These are phyloP conservation scores for Coregonus ussuriensis DNA, from an alignment of 2,797 vertebrate genomes.

Conservation along the genomic window DNA sequence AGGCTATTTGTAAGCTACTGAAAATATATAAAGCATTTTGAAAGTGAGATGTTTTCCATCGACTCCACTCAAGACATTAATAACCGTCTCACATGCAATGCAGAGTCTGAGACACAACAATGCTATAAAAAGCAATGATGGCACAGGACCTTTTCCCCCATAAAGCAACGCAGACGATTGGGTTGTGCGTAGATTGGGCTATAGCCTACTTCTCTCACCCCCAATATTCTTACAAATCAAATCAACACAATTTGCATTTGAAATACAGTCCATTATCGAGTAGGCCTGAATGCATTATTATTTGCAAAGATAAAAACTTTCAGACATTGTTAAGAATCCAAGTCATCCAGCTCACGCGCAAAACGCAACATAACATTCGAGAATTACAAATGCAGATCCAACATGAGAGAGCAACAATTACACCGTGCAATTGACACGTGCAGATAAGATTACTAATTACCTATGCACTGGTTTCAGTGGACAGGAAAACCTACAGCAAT, in stretches of 20 bases:
- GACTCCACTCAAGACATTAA: background rate
- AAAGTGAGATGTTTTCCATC: background rate
- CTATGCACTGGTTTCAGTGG: slow-evolving; percentile 37
- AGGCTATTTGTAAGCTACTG: background rate
- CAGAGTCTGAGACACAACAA: slow-evolving; percentile 41
- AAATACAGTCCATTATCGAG: slow-evolving; percentile 6
- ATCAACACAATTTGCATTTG: slow-evolving; percentile 27
- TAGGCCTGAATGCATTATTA: background rate
- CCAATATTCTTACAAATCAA: background rate
- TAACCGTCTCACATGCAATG: slow-evolving; percentile 32
- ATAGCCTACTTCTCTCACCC: background rate
- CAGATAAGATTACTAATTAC: slow-evolving; percentile 46
- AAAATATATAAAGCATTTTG: background rate
- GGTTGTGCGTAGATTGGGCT: slow-evolving; percentile 34
- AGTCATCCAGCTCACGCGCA: slow-evolving; percentile 50
- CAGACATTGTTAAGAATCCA: slow-evolving; percentile 38
- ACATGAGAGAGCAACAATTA: slow-evolving; percentile 44
- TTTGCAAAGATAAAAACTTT: slow-evolving; percentile 47
- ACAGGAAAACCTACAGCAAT: slow-evolving; percentile 36
- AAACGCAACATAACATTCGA: slow-evolving; percentile 53
- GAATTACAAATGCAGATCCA: slow-evolving; percentile 16
- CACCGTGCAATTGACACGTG: slow-evolving; percentile 57
- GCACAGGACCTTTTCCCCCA: slow-evolving; percentile 42
- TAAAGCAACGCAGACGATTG: slow-evolving; percentile 50
- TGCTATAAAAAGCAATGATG: slow-evolving; percentile 44